Base-by-base conservation (phyloP, 2,888 invertebrate species). In the Hypomecis punctinalis region DNA sequence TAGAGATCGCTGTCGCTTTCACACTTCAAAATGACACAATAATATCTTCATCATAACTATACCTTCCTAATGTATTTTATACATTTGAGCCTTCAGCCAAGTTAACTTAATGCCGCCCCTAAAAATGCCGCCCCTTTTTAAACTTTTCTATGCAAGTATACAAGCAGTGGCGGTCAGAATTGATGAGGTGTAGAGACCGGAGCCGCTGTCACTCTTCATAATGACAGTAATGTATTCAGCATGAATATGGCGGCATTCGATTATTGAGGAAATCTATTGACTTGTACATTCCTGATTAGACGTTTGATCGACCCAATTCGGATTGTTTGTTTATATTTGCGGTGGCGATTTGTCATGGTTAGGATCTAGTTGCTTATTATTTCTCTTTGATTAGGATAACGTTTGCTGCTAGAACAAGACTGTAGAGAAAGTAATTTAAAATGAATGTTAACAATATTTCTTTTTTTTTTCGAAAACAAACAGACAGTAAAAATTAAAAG, bases 171-270 rank as follows among this genome's bases (percentile, higher is more conserved):
- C 57, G 67, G 67, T 67, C 67, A 71, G 71, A 72, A 74, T 71
- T 72, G 71, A 74, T 74, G 72, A 72, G 65, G 69, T 72, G 69
- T 67, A 63, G 72, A 66, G 62, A 66, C 65, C 61, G 61, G 67
- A 66, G 66, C 65, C 63, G 56, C 70, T 71, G 72, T 74, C 72
- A 65, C 66, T 74, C 74, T 66, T 69, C 62, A 73, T 72, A 74
- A 72, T 69, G 72, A 71, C 45, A 52, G 61, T 65, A 68, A 70
- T 72, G 61, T 67, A 67, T 68, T 67, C 67, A 63, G 46, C 49
- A 68, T 68, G 60, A 67, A 71, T 72, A 65, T 60, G 58, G 62
- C 63, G 66, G 61, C 58, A 59, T 60, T 63, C 47, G 43, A 54
- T 58, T 48, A 60, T 48, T 53, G 58, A 64, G 56, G 55, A 58